Evolutionary conservation across 2,113 vertebrate species (phyloP), one percentile per base, ranked within the genome.

Genomic region (Lophius piscatorius): DNA sequence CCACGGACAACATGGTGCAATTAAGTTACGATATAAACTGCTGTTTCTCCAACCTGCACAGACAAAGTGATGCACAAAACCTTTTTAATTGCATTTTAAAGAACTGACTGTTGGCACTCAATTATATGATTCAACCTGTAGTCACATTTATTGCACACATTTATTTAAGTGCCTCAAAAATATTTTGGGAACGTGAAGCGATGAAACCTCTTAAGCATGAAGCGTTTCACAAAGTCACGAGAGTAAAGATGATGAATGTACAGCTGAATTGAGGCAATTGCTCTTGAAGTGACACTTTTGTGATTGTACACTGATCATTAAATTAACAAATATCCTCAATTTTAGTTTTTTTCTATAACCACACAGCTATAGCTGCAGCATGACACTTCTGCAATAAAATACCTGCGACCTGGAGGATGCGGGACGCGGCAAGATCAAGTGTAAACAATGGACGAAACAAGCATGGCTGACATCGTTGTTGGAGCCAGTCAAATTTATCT

Each of bases 31-130:
- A 34, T n/a, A 63, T 41, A 20, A 44, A 38, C 18, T 36, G 13
- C 33, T 23, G 20, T 21, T 10, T 42, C n/a, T 14, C n/a, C 17
- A 12, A 31, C 11, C 16, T 63, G 23, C 13, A 63, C 9, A 52
- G 14, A 44, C 9, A 35, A 42, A n/a, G n/a, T 28, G 26, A 28
- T 28, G 5, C 5, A 6, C 9, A 9, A 26, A 24, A 45, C 20
- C 22, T 16, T 17, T 40, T 28, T 20, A 10, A 29, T 48, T 47
- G 6, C n/a, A n/a, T n/a, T n/a, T 38, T 45, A 20, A 14, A 28
- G 41, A 48, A n/a, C 35, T 51, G 23, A 42, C 28, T 57, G 10
- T 49, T 54, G 44, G 6, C 44, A 16, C 36, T 23, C 29, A 4
- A 35, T 35, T 26, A 8, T 12, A 40, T 5, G 6, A n/a, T n/a